phyloP scores from a whole-genome alignment of 2,888 invertebrate genomes.

The Tridacna gigas region DNA sequence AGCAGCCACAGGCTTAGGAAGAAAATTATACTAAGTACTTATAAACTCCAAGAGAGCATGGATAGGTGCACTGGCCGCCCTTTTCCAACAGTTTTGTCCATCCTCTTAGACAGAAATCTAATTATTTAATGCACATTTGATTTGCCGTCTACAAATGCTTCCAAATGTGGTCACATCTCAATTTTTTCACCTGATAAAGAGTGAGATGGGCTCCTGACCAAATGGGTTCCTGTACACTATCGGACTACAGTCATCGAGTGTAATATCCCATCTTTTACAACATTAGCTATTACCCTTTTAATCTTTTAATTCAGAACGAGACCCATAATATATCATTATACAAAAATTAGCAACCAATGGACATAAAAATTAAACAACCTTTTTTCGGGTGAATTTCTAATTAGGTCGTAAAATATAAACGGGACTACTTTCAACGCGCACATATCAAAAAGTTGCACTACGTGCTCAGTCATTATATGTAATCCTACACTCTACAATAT shows the following conservation, averaged over 20 bases:
- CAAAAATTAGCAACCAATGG: constrained; percentile 25
- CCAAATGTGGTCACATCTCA: no score
- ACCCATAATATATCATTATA: constrained; percentile 29
- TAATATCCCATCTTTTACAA: constrained; percentile 8
- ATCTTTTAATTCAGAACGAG: constrained; percentile 18
- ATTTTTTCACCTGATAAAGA: no score
- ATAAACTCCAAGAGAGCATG: no score
- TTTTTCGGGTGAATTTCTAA: constrained; percentile 22
- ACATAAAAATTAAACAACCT: constrained; percentile 20
- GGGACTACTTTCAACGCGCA: constrained; percentile 36
- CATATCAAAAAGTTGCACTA: constrained; percentile 31
- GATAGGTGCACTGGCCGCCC: no score
- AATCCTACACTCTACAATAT: constrained; percentile 25
- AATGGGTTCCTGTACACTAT: not conserved
- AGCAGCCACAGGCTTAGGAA: no score
- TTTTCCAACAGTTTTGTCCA: no score
- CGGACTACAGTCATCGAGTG: constrained; percentile 21
- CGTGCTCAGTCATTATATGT: constrained; percentile 19
- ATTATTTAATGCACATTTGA: no score
- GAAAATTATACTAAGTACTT: no score
- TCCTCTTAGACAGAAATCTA: no score
- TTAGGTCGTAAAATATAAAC: constrained; percentile 34
- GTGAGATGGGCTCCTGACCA: not conserved
- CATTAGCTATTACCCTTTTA: constrained; percentile 15
- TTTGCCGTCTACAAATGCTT: no score